Base-by-base conservation (phyloP, 2,888 invertebrate species). In the Heteromyza rotundicornis region DNA sequence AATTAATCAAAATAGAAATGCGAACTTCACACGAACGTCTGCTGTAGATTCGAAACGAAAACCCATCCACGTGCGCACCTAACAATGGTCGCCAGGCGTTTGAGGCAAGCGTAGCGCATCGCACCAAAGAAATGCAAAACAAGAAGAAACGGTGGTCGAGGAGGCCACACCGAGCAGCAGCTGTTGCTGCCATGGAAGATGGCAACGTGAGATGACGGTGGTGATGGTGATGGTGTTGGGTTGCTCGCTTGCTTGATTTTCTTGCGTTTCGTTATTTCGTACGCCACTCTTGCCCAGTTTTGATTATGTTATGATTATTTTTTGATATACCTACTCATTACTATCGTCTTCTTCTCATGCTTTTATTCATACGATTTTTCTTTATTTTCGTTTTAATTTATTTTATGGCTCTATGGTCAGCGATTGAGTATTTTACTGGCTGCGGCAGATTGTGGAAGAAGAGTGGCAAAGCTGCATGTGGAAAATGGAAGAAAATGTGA, bases 51-150 rank as follows among this genome's bases (percentile, higher is more conserved):
- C 5, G 27, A 5, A 5, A 27, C 27, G 27, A 27, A 27, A 27
- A 27, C 27, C n/a, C n/a, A n/a, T n/a, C n/a, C 79, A 77, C 81
- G 80, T 82, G 82, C 77, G 74, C 70, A 72, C 75, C 76, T 74
- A 80, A 79, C 82, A 80, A 79, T 81, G 78, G 78, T 78, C 80
- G 75, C 70, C 69, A 70, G 74, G 69, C 75, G 72, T 81, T 80
- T 81, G 77, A 80, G 72, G 64, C 66, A 60, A 68, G 65, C 55
- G 47, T 59, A 16, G 16, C 52, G 24, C 67, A 67, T 62, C 65
- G 62, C 64, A 61, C 60, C 64, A 64, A 67, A 69, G 68, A 69
- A 69, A 69, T 65, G 68, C 66, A 66, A 64, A 64, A 59, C 65
- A 64, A 54, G 19, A 10, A 3, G n/a, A 44, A 14, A 44, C 27